These are phyloP conservation scores for Alca torda DNA, from an alignment of 2,797 vertebrate genomes.

Conservation along the genomic window DNA sequence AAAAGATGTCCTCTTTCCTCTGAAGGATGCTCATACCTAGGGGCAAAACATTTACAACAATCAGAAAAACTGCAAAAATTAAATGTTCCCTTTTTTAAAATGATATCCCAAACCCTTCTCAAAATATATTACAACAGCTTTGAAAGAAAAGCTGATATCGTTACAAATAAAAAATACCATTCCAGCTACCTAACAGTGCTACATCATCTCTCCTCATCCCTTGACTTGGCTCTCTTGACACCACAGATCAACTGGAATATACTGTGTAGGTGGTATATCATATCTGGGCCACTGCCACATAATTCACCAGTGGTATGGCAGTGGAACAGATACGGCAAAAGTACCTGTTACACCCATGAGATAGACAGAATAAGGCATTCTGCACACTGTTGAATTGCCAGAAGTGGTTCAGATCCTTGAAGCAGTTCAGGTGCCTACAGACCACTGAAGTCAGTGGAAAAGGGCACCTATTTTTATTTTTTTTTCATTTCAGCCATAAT, in stretches of 20 bases:
- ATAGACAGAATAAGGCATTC: neutral
- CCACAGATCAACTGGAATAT: neutral
- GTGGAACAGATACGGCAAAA: neutral
- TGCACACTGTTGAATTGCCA: neutral
- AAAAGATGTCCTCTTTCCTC: constrained; percentile 85
- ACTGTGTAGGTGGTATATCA: neutral
- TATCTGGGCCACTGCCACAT: neutral
- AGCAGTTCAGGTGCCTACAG: neutral
- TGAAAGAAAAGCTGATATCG: neutral
- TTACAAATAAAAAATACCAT: neutral
- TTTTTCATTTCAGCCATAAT: neutral
- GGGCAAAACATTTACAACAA: constrained; percentile 30
- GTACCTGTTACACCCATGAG: neutral
- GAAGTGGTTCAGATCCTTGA: neutral
- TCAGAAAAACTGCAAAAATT: neutral
- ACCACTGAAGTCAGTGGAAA: neutral
- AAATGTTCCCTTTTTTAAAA: neutral
- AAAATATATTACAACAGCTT: neutral
- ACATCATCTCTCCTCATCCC: neutral
- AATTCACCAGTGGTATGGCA: neutral
- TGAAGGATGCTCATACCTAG: constrained; percentile 89
- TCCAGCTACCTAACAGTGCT: neutral
- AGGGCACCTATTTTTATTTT: neutral
- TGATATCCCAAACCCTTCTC: neutral
- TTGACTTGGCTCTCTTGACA: neutral